These are phyloP conservation scores for Pogonocichla stellata DNA, from an alignment of 2,113 vertebrate genomes.

Conservation along the genomic window DNA sequence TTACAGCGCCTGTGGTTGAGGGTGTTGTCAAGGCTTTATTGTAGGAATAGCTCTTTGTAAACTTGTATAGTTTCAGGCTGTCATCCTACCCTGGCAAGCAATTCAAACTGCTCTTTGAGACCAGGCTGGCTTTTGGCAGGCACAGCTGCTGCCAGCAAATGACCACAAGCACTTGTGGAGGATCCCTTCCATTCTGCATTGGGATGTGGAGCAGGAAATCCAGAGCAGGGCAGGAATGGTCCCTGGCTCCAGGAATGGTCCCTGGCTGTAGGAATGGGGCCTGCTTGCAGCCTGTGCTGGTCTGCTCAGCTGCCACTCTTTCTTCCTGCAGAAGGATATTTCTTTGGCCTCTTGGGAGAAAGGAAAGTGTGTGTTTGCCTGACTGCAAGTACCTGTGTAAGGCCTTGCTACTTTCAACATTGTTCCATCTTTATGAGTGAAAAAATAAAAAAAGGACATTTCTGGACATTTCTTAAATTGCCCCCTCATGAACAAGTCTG, in stretches of 20 bases:
- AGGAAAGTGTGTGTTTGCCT: neutral
- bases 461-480: neutral
- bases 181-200: accelerated
- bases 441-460: too few relatives aligned
- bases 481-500: neutral
- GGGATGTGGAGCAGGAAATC: neutral
- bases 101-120: neutral
- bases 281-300: neutral
- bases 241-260: neutral
- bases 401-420: neutral
- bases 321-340: neutral
- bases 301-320: too few relatives aligned
- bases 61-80: accelerated
- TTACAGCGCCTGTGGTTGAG: neutral
- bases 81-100: neutral
- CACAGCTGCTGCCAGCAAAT: neutral
- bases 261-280: too few relatives aligned
- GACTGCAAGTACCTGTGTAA: neutral
- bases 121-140: neutral
- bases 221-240: neutral
- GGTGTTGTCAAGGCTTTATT: neutral
- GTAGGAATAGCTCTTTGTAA: neutral
- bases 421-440: accelerated
- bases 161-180: neutral
- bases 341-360: neutral